Evolutionary conservation across 2,888 invertebrate genomes (phyloP).

Genomic region (Corythucha ciliata): DNA sequence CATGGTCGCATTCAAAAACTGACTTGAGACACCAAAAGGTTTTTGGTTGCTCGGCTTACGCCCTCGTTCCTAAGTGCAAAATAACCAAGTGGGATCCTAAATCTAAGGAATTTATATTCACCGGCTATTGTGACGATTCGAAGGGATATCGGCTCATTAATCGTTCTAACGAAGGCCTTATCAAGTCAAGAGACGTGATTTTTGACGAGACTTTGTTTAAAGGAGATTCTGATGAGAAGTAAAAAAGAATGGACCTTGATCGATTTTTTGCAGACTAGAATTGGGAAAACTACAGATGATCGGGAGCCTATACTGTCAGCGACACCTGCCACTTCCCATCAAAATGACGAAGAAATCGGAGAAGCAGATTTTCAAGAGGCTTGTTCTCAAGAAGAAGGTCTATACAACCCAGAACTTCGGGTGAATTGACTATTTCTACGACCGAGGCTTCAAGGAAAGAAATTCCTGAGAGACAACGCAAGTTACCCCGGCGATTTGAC

Average conservation of each 20-base stretch:
- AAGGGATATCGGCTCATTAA: conserved; percentile 16
- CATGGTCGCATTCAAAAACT: conserved; percentile 3
- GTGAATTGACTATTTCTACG: not conserved
- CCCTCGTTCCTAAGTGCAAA: conserved; percentile 8
- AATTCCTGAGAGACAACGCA: conserved; percentile 6
- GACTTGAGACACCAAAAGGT: conserved; percentile 10
- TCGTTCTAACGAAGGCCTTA: not conserved
- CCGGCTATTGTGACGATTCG: conserved; percentile 13
- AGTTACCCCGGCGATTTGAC: conserved; percentile 1
- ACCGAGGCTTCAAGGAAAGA: not conserved
- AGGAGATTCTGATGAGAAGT: not conserved
- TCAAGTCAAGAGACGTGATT: conserved; percentile 6
- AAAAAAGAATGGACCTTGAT: not conserved
- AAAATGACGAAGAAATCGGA: not conserved
- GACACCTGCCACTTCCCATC: not conserved
- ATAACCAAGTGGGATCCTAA: conserved; percentile 15
- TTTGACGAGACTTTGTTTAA: conserved; percentile 8
- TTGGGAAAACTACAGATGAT: not conserved
- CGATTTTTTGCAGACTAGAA: not conserved
- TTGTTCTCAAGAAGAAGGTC: not conserved
- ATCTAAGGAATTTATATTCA: conserved; percentile 1
- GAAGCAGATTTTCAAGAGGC: conserved; percentile 1
- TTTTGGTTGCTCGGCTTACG: conserved; percentile 15
- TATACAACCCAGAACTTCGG: not conserved
- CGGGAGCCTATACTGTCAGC: conserved; percentile 1